phyloP scores from a whole-genome alignment of 2,888 invertebrate species.

The Synanthedon andrenaeformis region DNA sequence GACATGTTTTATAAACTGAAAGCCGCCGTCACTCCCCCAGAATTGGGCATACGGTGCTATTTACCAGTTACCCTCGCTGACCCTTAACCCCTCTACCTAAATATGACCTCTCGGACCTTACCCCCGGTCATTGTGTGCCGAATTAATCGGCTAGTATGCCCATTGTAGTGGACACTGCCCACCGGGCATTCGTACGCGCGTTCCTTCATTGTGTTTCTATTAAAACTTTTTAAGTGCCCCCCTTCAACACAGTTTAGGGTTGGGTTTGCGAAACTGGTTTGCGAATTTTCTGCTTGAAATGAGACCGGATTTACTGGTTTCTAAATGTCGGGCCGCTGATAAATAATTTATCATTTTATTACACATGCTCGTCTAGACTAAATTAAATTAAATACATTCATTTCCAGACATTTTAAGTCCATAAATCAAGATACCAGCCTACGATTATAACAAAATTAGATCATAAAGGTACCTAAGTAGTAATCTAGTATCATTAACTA shows the following conservation, averaged over 20 bases:
- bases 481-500: no score
- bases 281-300: conserved; percentile 19
- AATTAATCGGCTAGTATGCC: conserved; percentile 63
- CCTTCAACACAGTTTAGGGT: conserved; percentile 32
- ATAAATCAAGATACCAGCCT: no score
- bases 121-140: conserved; percentile 55
- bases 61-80: conserved; percentile 59
- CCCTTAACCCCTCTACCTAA: conserved; percentile 65
- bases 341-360: no score
- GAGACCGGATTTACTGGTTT: conserved; percentile 22
- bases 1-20: conserved; percentile 55
- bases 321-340: background rate
- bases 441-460: no score
- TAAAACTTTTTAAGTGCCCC: conserved; percentile 58
- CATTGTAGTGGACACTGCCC: conserved; percentile 56
- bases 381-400: no score
- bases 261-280: conserved; percentile 22
- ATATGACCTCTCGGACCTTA: conserved; percentile 60
- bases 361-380: no score
- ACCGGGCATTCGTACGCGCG: conserved; percentile 29
- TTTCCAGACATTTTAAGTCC: no score
- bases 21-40: conserved; percentile 55
- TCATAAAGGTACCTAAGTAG: no score
- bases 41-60: conserved; percentile 42
- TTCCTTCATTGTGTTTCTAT: conserved; percentile 52